Conservation (phyloP, 2,113 vertebrate species). For the Rutilus rutilus region DNA sequence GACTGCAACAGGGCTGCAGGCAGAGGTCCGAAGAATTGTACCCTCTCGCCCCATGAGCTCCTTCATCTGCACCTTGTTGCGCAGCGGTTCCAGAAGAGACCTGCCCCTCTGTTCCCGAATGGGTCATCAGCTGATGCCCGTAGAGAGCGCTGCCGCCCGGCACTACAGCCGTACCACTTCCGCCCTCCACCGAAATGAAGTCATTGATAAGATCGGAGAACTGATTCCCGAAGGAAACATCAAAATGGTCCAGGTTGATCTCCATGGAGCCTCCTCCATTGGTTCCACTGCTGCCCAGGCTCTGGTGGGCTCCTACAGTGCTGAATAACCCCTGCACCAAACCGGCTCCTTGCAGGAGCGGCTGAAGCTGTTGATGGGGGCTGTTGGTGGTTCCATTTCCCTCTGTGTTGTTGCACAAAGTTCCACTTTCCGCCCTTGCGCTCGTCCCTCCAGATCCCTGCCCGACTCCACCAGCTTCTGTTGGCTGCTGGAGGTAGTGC, state of each 20-base stretch:
- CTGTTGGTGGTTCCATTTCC: constrained; percentile 69
- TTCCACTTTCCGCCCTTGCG: constrained; percentile 61
- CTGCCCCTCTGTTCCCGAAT: constrained; percentile 77
- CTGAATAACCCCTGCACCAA: constrained; percentile 92
- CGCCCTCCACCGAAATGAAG: constrained; percentile 96
- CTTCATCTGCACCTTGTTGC: constrained; percentile 75
- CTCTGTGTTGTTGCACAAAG: constrained; percentile 80
- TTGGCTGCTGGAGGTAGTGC: constrained; percentile 86
- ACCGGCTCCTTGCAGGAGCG: constrained; percentile 80
- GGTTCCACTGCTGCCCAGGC: constrained; percentile 74
- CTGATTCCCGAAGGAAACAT: constrained; percentile 97
- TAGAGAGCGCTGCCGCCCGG: constrained; percentile 73
- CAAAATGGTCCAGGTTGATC: constrained; percentile 97
- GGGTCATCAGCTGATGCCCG: constrained; percentile 83
- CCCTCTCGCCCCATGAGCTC: constrained; percentile 72
- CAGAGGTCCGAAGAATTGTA: constrained; percentile 85
- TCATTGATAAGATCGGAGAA: constrained; percentile 99
- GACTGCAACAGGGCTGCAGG: constrained; percentile 85
- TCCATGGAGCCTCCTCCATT: constrained; percentile 79
- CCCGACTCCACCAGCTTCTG: constrained; percentile 53
- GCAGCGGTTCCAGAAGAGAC: constrained; percentile 67
- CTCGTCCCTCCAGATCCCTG: constrained; percentile 42
- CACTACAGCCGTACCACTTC: constrained; percentile 65
- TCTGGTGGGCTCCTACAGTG: constrained; percentile 83
- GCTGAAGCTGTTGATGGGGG: constrained; percentile 67